Conservation (phyloP, 2,113 vertebrate genomes). For the Coturnix japonica region DNA sequence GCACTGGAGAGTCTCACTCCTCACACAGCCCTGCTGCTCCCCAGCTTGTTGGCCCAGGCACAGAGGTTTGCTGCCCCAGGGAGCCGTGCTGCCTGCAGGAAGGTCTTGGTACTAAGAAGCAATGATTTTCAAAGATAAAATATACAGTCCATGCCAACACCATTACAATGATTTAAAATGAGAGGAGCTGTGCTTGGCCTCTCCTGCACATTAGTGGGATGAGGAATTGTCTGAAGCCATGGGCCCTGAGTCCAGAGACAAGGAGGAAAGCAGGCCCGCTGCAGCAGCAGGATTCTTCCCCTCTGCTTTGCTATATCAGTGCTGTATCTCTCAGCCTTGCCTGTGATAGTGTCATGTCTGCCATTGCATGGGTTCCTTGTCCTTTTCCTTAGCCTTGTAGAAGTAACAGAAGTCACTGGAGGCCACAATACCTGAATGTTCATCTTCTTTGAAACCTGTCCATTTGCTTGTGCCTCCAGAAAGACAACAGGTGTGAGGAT, state of each 20-base stretch:
- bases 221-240: background rate
- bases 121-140: background rate
- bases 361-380: background rate
- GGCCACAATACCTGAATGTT: background rate
- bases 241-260: background rate
- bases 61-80: background rate
- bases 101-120: background rate
- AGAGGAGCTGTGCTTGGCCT: background rate
- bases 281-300: background rate
- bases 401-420: background rate
- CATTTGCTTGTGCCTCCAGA: background rate
- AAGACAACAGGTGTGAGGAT: background rate
- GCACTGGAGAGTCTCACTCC: background rate
- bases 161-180: background rate
- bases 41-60: rapidly evolving
- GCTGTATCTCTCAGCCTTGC: background rate
- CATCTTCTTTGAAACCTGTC: background rate
- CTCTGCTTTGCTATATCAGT: background rate
- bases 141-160: background rate
- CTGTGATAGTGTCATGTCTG: rapidly evolving
- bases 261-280: background rate
- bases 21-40: background rate
- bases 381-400: background rate
- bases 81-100: background rate
- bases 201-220: background rate